phyloP scores from a whole-genome alignment of 1,140 invertebrate genomes.

The Heliconius hermathena region DNA sequence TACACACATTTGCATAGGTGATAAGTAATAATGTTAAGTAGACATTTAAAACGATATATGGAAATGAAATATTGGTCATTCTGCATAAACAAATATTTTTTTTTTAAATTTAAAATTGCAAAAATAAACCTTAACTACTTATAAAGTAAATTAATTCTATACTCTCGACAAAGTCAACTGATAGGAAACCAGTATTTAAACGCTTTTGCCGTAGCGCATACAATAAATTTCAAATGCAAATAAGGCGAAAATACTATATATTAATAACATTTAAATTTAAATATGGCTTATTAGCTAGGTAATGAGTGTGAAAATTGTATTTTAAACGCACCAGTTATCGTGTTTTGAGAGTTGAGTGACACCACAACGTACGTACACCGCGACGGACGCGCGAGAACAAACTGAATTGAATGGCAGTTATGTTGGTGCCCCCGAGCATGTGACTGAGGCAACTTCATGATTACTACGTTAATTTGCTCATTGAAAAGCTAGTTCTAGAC shows the following conservation, averaged over 20 bases:
- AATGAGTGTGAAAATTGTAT: slow-evolving; percentile 23
- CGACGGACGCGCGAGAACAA: slow-evolving; percentile 62
- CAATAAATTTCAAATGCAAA: slow-evolving; percentile 13
- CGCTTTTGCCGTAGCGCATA: slow-evolving; percentile 14
- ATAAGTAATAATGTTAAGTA: background rate
- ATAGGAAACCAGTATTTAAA: slow-evolving; percentile 25
- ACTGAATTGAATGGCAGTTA: slow-evolving; percentile 59
- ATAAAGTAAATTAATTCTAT: slow-evolving; percentile 1
- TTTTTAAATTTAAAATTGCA: background rate
- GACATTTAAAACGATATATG: background rate
- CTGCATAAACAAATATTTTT: background rate
- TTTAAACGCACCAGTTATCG: slow-evolving; percentile 62
- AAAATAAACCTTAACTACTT: background rate
- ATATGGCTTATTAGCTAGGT: slow-evolving; percentile 7
- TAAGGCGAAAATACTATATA: slow-evolving; percentile 10
- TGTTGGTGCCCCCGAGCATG: slow-evolving; percentile 74
- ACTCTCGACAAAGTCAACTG: slow-evolving; percentile 19
- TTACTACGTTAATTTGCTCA: slow-evolving; percentile 45
- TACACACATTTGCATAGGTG: background rate
- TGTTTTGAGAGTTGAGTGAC: slow-evolving; percentile 44
- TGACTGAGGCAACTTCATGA: slow-evolving; percentile 69
- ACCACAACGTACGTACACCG: slow-evolving; percentile 60
- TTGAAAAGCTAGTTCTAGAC: slow-evolving; percentile 20
- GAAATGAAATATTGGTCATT: background rate
- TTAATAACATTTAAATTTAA: slow-evolving; percentile 14